Percentiles rank a stretch among this genome's conserved stretches.
These are phyloP conservation scores for Rhingia rostrata DNA, from an alignment of 2,888 invertebrate genomes.

Conservation along the genomic window DNA sequence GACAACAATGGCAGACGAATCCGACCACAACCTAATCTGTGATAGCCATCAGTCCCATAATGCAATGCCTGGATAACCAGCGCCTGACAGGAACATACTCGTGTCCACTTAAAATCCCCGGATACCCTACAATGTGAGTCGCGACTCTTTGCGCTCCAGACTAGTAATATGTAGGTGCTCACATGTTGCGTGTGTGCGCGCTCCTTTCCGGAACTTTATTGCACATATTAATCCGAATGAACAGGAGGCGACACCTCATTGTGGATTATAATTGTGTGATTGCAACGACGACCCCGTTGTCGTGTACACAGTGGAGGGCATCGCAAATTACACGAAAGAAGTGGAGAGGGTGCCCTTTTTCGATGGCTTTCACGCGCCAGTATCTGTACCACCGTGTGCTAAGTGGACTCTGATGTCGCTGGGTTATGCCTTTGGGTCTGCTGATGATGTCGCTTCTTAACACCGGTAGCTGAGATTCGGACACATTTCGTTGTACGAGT, in stretches of 20 bases:
- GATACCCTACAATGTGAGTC: neutral
- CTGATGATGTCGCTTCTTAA: slow-evolving; percentile 46
- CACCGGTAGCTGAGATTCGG: slow-evolving; percentile 62
- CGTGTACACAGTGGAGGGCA: slow-evolving; percentile 43
- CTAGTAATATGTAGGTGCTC: neutral
- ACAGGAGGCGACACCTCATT: slow-evolving; percentile 59
- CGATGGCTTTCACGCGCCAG: slow-evolving; percentile 42
- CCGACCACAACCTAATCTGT: slow-evolving; percentile 5
- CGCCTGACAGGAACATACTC: neutral
- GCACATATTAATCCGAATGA: slow-evolving; percentile 63
- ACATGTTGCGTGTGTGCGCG: neutral
- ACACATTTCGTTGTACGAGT: slow-evolving; percentile 33
- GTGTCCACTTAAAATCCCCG: slow-evolving; percentile 15
- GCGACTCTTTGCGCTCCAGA: slow-evolving; percentile 2
- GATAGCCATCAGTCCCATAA: slow-evolving; percentile 8
- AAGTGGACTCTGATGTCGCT: neutral
- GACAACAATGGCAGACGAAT: slow-evolving; percentile 22
- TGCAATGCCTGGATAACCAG: slow-evolving; percentile 2
- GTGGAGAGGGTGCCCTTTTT: slow-evolving; percentile 7
- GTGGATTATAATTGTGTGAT: slow-evolving; percentile 51
- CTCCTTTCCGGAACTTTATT: slow-evolving; percentile 61
- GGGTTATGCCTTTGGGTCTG: slow-evolving; percentile 38
- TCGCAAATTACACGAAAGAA: slow-evolving; percentile 24
- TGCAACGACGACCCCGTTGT: slow-evolving; percentile 44
- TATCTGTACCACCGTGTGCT: neutral